These are phyloP conservation scores for Drosophila mimica DNA, from an alignment of 2,888 invertebrate species.

Conservation along the genomic window DNA sequence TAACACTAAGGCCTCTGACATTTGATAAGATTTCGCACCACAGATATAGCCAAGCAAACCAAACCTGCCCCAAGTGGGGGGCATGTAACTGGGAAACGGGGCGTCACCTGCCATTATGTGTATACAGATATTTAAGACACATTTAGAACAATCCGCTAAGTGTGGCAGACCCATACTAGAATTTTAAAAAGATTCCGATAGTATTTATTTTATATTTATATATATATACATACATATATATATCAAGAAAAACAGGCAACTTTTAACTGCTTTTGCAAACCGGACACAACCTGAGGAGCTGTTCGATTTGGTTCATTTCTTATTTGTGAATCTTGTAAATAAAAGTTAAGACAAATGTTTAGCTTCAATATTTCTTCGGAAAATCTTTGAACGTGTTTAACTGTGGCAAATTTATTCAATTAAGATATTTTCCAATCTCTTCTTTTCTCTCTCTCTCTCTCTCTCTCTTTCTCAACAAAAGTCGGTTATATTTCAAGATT, in stretches of 20 bases:
- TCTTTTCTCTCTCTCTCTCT: no score
- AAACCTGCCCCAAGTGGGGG: neutral
- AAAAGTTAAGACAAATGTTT: no score
- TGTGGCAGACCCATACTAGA: neutral
- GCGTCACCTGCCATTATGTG: neutral
- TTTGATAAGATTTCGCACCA: conserved; percentile 66
- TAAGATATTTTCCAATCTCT: no score
- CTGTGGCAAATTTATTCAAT: no score
- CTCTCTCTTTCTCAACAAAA: no score
- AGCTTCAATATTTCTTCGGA: no score
- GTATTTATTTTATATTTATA: no score
- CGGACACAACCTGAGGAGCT: no score
- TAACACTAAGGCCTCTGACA: conserved; percentile 67
- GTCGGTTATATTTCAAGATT: no score
- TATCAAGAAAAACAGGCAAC: neutral
- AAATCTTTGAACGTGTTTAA: no score
- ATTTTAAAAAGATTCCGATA: no score
- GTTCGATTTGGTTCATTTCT: neutral
- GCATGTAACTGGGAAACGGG: fast-evolving
- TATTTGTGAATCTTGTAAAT: neutral
- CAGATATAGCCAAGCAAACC: conserved; percentile 12
- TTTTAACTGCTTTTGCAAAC: neutral
- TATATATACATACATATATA: neutral
- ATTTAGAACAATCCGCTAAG: no score
- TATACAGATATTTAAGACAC: neutral